Evolutionary conservation across 2,888 invertebrate species (phyloP).

Genomic region (Xanthia icteritia): DNA sequence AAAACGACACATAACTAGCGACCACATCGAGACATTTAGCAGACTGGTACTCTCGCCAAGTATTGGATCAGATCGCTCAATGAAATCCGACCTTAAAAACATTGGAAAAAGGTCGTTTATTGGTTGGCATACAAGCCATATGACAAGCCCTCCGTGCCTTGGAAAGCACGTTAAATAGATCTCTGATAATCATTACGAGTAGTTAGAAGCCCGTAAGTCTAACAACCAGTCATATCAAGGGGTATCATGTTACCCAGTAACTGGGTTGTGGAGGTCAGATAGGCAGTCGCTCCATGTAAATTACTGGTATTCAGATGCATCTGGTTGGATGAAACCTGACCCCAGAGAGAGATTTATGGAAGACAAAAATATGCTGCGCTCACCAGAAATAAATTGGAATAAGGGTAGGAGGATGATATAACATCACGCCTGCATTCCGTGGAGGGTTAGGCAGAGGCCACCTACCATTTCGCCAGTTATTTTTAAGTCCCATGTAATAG

Average conservation of each 20-base stretch:
- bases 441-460: too few relatives aligned
- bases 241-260: background rate
- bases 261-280: background rate
- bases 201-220: too few relatives aligned
- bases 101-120: background rate
- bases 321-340: too few relatives aligned
- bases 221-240: background rate
- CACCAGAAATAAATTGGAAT: too few relatives aligned
- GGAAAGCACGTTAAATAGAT: background rate
- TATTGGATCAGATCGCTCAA: conserved; percentile 39
- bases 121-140: background rate
- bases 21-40: conserved; percentile 31
- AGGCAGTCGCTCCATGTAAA: background rate
- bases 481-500: too few relatives aligned
- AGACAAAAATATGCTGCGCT: too few relatives aligned
- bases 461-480: too few relatives aligned
- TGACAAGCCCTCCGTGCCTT: too few relatives aligned
- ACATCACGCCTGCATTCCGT: too few relatives aligned
- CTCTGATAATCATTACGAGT: background rate
- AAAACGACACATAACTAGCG: conserved; percentile 27
- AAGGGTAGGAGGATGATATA: too few relatives aligned
- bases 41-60: conserved; percentile 33
- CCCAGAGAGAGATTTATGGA: too few relatives aligned
- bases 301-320: too few relatives aligned
- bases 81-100: background rate